A percentile compares a stretch with the other conserved stretches of the same genome.
phyloP scores from a whole-genome alignment of 37 sponge, comb jelly and placozoan genomes.

The Geodia barretti region DNA sequence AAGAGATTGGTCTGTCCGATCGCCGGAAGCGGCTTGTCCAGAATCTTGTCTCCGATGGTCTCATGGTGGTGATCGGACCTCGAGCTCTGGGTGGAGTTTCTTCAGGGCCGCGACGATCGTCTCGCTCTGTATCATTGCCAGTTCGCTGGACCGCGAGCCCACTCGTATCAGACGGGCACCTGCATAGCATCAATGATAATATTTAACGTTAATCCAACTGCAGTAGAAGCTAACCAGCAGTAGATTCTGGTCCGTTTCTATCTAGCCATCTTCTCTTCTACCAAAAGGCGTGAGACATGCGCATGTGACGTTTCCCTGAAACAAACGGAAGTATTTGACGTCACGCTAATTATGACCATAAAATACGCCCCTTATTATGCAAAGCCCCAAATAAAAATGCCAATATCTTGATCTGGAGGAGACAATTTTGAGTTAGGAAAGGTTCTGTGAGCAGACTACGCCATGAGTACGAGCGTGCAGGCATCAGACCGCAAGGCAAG shows the following conservation, averaged over 20 bases:
- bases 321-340: too few relatives aligned
- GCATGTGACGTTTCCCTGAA: too few relatives aligned
- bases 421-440: too few relatives aligned
- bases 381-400: too few relatives aligned
- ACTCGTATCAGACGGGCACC: constrained; percentile 44
- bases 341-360: too few relatives aligned
- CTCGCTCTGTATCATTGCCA: constrained; percentile 89
- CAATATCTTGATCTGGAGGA: too few relatives aligned
- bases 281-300: too few relatives aligned
- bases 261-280: too few relatives aligned
- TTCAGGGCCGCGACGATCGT: constrained; percentile 71
- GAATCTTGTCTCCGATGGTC: constrained; percentile 88
- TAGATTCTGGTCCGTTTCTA: background rate
- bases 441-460: too few relatives aligned
- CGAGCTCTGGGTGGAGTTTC: constrained; percentile 56
- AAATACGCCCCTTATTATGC: background rate
- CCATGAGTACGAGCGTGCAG: background rate
- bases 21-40: constrained; percentile 82
- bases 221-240: background rate
- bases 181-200: background rate
- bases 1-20: constrained; percentile 95
- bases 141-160: constrained; percentile 82
- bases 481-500: background rate
- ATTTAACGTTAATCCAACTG: background rate
- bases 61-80: constrained; percentile 45